These are phyloP conservation scores for Macrophya annulata DNA, from an alignment of 2,888 invertebrate genomes.

Conservation along the genomic window DNA sequence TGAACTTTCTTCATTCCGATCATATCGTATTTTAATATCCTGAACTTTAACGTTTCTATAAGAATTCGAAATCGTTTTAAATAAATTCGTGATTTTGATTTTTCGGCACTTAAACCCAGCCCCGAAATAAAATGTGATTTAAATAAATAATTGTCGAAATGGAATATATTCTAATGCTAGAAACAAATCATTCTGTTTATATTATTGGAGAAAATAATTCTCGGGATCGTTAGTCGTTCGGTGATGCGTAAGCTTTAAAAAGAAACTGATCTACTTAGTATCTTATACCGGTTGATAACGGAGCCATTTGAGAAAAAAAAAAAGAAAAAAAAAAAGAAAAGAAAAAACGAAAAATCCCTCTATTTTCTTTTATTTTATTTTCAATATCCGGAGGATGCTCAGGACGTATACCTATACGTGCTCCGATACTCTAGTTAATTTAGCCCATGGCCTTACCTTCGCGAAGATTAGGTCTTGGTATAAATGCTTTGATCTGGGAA, in stretches of 20 bases:
- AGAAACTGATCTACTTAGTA: constrained; percentile 2
- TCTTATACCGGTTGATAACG: background rate
- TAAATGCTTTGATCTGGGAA: constrained; percentile 44
- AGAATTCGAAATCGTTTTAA: no score
- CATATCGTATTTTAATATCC: no score
- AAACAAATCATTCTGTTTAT: background rate
- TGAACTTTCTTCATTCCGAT: no score
- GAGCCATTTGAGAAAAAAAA: background rate
- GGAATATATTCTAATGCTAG: background rate
- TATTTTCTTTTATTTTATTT: background rate
- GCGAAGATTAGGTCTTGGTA: constrained; percentile 28
- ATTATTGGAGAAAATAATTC: background rate
- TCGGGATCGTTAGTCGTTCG: constrained; percentile 1
- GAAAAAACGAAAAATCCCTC: background rate
- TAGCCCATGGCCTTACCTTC: constrained; percentile 13
- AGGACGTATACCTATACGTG: background rate
- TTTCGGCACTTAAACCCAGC: no score
- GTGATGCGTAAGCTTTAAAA: constrained; percentile 3
- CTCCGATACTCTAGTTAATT: constrained; percentile 28
- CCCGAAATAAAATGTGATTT: background rate
- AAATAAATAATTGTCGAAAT: background rate
- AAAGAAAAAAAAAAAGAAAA: no score
- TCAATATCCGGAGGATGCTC: no score
- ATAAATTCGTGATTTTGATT: no score
- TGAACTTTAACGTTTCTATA: no score